Base-by-base conservation (phyloP, 1,140 invertebrate genomes). In the Zophobas morio region DNA sequence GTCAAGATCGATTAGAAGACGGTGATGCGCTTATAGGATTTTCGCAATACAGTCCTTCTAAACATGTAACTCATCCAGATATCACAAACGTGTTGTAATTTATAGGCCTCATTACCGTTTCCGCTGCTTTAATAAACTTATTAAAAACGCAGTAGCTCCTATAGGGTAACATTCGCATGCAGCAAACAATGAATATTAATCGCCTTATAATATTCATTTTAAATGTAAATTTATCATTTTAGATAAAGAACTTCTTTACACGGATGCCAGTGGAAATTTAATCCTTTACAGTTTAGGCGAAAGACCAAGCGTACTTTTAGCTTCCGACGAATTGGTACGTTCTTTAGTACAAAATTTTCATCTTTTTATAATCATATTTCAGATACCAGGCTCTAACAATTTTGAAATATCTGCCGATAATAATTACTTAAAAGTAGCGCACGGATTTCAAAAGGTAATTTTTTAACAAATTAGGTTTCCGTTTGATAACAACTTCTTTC, bases 361-460 rank as follows among this genome's bases (percentile, higher is more conserved):
- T 37, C 34, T 70, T 36, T 77, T 77, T 8, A 5, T 34, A 40
- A 49, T 20, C 63, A 32, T 6, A 76, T 74, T 77, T 77, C 75
- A 86, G 35, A 76, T 84, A 32, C 20, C 39, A 36, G 78, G 66
- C 60, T 82, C 85, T 2, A 85, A 84, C 75, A 82, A 85, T 51
- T 85, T 81, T 75, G 75, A 84, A 79, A 70, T 90, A 5, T 90
- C 89, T 6, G 85, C 88, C 0, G 89, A 90, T 81, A 84, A 85
- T 57, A 86, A 88, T 74, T 90, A 86, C 81, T 81, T 90, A 42
- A 81, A 90, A 5, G 80, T 89, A 60, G 87, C 86, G 54, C 86
- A 88, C 76, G 85, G 84, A 76, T 88, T 88, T 74, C 87, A 87
- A 82, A 90, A 90, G 85, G 89, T 90, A 85, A 74, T 2, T 70